phyloP scores from a whole-genome alignment of 2,113 vertebrate genomes.

The Gadus chalcogrammus region DNA sequence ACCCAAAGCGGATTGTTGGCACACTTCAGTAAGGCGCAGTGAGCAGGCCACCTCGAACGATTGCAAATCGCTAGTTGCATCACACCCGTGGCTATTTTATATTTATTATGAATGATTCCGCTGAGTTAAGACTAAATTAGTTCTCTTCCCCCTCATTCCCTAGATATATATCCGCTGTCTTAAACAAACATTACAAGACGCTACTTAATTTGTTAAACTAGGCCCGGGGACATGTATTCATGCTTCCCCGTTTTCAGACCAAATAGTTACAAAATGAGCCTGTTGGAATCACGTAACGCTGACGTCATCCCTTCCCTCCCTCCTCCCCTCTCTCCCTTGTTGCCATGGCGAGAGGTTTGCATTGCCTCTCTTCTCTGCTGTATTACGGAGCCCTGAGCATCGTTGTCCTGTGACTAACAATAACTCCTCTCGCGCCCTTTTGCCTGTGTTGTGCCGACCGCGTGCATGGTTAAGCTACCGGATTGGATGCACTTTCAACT shows the following conservation, averaged over 20 bases:
- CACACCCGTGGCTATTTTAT: constrained; percentile 39
- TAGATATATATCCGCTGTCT: constrained; percentile 31
- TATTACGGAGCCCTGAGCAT: constrained; percentile 25
- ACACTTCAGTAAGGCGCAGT: constrained; percentile 4
- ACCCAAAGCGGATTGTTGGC: too few relatives aligned
- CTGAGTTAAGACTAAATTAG: constrained; percentile 32
- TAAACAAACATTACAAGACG: constrained; percentile 41
- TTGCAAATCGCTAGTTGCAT: constrained; percentile 27
- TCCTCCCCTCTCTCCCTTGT: neutral
- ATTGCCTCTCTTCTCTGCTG: constrained; percentile 24
- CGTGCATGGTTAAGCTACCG: constrained; percentile 40
- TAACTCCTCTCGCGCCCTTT: constrained; percentile 11
- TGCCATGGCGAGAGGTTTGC: constrained; percentile 38
- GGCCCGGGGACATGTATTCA: constrained; percentile 33
- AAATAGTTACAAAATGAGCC: constrained; percentile 3
- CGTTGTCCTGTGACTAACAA: constrained; percentile 41
- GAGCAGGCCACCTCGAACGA: constrained; percentile 10
- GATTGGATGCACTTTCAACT: constrained; percentile 23
- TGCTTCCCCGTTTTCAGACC: constrained; percentile 15
- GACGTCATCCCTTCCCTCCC: constrained; percentile 21
- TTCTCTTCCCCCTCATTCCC: constrained; percentile 23
- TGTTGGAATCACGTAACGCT: constrained; percentile 27
- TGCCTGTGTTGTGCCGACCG: constrained; percentile 19
- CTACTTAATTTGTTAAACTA: constrained; percentile 37
- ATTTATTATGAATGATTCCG: constrained; percentile 47